Percentiles rank a stretch among this genome's conserved stretches.
These are phyloP conservation scores for Mobula hypostoma DNA, from an alignment of 2,113 vertebrate species.

Conservation along the genomic window DNA sequence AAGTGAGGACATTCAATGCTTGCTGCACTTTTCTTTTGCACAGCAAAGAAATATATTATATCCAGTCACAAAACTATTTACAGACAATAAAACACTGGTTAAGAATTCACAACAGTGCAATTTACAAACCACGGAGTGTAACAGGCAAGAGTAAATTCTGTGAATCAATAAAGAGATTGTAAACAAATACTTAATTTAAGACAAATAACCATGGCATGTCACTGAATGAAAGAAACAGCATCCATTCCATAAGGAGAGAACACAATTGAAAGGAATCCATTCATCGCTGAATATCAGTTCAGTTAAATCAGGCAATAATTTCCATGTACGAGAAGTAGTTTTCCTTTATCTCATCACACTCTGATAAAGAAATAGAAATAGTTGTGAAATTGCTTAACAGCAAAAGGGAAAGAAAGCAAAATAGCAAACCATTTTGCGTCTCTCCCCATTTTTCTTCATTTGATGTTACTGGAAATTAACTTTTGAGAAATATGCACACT, in stretches of 20 bases:
- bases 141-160: slow-evolving; percentile 29
- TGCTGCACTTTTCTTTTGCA: slow-evolving; percentile 32
- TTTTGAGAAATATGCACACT: too few relatives aligned
- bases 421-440: not conserved
- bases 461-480: not conserved
- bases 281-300: not conserved
- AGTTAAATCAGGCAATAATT: not conserved
- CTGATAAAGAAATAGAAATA: not conserved
- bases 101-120: slow-evolving; percentile 34
- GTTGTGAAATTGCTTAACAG: not conserved
- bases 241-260: not conserved
- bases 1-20: slow-evolving; percentile 4
- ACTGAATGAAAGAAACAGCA: slow-evolving; percentile 5
- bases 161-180: slow-evolving; percentile 22
- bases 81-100: slow-evolving; percentile 30
- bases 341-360: not conserved
- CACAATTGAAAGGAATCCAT: not conserved
- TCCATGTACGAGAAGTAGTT: not conserved
- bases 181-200: slow-evolving; percentile 28
- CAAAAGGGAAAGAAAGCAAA: not conserved
- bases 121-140: slow-evolving; percentile 27
- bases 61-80: slow-evolving; percentile 30
- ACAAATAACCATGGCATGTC: slow-evolving; percentile 5
- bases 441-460: not conserved
- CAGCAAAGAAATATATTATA: slow-evolving; percentile 35